Evolutionary conservation across 2,113 vertebrate genomes (phyloP).

Genomic region (Heterotilapia buettikoferi): DNA sequence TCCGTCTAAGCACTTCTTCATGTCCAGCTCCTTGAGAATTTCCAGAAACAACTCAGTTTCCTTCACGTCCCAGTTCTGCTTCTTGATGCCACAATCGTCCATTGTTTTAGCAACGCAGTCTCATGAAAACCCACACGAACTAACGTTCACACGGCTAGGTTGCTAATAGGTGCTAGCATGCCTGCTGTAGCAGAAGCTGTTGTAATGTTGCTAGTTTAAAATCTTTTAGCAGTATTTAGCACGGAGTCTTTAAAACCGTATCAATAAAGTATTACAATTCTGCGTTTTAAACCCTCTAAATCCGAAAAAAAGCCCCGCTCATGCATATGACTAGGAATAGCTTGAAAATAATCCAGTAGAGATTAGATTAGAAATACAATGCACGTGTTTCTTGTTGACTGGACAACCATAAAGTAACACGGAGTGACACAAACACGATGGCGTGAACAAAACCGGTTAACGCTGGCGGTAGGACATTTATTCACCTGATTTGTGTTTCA

Average conservation of each 20-base stretch:
- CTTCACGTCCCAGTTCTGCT: conserved; percentile 59
- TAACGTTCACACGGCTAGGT: background rate
- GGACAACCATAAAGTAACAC: conserved; percentile 57
- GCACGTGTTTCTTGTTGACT: conserved; percentile 32
- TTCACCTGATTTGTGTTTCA: conserved; percentile 33
- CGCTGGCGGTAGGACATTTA: background rate
- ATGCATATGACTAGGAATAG: background rate
- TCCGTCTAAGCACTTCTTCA: conserved; percentile 54
- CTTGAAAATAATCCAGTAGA: conserved; percentile 33
- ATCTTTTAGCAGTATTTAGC: background rate
- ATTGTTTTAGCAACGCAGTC: background rate
- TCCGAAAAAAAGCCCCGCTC: background rate
- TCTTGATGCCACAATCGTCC: conserved; percentile 44
- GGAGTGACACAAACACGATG: conserved; percentile 14
- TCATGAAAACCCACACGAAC: background rate
- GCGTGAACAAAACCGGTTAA: background rate
- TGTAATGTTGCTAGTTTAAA: background rate
- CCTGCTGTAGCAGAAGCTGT: background rate
- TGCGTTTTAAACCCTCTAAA: background rate
- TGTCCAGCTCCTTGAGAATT: conserved; percentile 58
- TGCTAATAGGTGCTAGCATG: conserved; percentile 20
- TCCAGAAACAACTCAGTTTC: conserved; percentile 52
- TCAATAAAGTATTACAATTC: background rate
- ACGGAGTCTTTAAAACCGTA: background rate
- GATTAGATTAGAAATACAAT: conserved; percentile 45